Conservation (phyloP, 2,888 invertebrate species). For the Lithophane semibrunnea region DNA sequence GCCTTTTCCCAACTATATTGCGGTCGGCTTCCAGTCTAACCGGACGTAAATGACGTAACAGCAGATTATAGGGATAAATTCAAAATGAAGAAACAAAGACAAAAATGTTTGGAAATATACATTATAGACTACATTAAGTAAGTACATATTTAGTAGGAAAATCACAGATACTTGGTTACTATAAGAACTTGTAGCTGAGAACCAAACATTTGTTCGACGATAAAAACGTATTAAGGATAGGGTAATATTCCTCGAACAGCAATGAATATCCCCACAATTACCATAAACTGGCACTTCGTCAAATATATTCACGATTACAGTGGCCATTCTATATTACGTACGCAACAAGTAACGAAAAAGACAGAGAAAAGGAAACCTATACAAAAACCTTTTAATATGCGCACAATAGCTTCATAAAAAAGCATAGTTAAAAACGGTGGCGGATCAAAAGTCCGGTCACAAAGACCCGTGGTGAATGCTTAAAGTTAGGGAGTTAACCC, state of each 20-base stretch:
- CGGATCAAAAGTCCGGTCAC: slow-evolving; percentile 50
- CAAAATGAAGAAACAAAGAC: too few relatives aligned
- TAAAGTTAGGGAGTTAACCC: slow-evolving; percentile 47
- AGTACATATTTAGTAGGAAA: too few relatives aligned
- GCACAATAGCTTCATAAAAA: slow-evolving; percentile 46
- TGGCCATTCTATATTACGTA: not conserved
- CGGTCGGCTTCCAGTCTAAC: too few relatives aligned
- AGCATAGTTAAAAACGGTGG: slow-evolving; percentile 46
- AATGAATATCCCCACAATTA: slow-evolving; percentile 16
- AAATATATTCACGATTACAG: slow-evolving; percentile 18
- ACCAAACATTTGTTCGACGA: not conserved
- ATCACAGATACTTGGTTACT: not conserved
- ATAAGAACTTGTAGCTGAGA: not conserved
- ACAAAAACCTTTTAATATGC: slow-evolving; percentile 24
- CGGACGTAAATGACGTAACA: too few relatives aligned
- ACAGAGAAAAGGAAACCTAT: not conserved
- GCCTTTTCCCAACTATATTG: too few relatives aligned
- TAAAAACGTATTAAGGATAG: slow-evolving; percentile 3
- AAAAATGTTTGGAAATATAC: too few relatives aligned
- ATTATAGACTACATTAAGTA: too few relatives aligned
- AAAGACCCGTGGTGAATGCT: slow-evolving; percentile 55
- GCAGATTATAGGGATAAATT: too few relatives aligned
- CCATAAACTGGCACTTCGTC: slow-evolving; percentile 20
- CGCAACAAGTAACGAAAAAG: slow-evolving; percentile 19
- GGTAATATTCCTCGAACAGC: not conserved